These are phyloP conservation scores for Tenthredo distinguenda DNA, from an alignment of 2,888 invertebrate species.

Conservation along the genomic window DNA sequence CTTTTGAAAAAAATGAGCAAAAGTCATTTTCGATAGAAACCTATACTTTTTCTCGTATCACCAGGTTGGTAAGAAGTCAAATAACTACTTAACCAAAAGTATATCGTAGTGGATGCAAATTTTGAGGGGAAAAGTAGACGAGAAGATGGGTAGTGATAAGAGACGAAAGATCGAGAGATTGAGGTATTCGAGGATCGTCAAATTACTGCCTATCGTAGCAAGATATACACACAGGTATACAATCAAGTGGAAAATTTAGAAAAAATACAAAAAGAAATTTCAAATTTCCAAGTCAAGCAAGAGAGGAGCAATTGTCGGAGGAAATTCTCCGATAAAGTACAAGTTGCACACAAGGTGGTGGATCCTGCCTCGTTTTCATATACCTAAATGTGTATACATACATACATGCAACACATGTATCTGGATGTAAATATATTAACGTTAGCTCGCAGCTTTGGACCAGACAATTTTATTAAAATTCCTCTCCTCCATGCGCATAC, in stretches of 20 bases:
- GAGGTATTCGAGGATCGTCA: neutral
- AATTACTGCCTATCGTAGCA: constrained; percentile 1
- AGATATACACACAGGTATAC: neutral
- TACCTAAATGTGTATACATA: neutral
- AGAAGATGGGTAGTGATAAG: neutral
- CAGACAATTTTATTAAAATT: constrained; percentile 43
- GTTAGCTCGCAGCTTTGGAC: neutral
- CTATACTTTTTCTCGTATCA: too few relatives aligned
- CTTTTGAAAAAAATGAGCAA: neutral
- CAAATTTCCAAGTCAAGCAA: constrained; percentile 22
- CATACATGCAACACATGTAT: neutral
- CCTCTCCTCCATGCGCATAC: neutral
- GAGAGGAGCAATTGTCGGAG: neutral
- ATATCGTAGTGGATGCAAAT: neutral
- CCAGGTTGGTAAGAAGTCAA: neutral
- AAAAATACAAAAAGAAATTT: neutral
- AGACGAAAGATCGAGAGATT: neutral
- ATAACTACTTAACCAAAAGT: neutral
- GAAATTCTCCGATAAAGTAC: constrained; percentile 16
- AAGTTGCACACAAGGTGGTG: neutral
- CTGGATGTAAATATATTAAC: constrained; percentile 10
- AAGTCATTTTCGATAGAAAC: too few relatives aligned
- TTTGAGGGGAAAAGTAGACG: neutral
- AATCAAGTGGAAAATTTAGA: neutral
- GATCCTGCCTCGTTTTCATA: neutral